Evolutionary conservation across 2,797 vertebrate genomes (phyloP).

Genomic region (Sebastes diploproa): DNA sequence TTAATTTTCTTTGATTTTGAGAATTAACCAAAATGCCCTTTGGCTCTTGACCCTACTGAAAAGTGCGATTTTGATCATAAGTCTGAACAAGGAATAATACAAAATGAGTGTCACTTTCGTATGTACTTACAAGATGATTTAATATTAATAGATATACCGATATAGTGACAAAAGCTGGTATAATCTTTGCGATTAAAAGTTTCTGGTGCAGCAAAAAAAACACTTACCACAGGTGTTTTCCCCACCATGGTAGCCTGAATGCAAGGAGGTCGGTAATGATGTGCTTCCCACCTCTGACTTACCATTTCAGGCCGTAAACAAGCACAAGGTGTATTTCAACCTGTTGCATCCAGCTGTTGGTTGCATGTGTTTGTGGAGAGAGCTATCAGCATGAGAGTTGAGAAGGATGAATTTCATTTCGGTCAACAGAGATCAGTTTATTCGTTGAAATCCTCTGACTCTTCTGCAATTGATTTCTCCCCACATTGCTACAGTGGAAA

Average conservation of each 20-base stretch:
- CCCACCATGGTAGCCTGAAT: neutral
- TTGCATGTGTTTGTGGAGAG: constrained; percentile 8
- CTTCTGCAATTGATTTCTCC: neutral
- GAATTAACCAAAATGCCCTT: neutral
- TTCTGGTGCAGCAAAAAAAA: neutral
- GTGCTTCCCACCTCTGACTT: neutral
- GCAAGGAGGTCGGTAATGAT: constrained; percentile 5
- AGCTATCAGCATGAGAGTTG: neutral
- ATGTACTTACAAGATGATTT: neutral
- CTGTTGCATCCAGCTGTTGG: constrained; percentile 28
- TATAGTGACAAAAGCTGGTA: neutral
- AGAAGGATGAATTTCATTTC: neutral
- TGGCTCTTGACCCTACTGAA: neutral
- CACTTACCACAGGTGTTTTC: neutral
- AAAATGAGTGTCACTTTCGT: neutral
- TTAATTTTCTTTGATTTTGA: neutral
- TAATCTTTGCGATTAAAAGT: constrained; percentile 8
- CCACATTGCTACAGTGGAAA: neutral
- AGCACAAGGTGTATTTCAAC: constrained; percentile 17
- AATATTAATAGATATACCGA: neutral
- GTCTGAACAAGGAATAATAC: neutral
- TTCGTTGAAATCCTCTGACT: too few relatives aligned
- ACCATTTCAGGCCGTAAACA: constrained; percentile 9
- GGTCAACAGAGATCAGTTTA: neutral
- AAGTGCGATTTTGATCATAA: neutral